Evolutionary conservation across 2,113 vertebrate genomes (phyloP).

Genomic region (Orientallactaga bullata): DNA sequence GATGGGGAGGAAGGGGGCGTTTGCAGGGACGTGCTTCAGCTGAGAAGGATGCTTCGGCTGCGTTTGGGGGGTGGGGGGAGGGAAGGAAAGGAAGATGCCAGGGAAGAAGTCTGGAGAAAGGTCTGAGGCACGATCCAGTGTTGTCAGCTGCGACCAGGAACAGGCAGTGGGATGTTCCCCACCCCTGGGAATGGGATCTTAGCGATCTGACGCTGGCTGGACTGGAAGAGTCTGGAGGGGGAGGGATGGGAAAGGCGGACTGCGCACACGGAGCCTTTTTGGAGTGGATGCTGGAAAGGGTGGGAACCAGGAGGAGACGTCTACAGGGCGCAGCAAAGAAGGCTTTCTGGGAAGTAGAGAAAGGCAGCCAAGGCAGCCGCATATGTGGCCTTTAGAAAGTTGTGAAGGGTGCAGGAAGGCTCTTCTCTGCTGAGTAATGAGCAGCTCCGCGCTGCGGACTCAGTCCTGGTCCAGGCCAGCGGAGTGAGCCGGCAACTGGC

Average conservation of each 20-base stretch:
- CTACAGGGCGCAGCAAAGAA: background rate
- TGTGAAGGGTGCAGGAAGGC: conserved; percentile 49
- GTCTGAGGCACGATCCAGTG: background rate
- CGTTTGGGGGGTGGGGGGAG: background rate
- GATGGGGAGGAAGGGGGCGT: background rate
- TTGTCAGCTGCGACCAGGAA: background rate
- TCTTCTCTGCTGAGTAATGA: conserved; percentile 77
- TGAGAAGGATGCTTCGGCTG: conserved; percentile 22
- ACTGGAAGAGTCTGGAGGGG: background rate
- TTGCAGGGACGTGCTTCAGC: conserved; percentile 29
- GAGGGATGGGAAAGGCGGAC: background rate
- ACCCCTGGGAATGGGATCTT: conserved; percentile 8
- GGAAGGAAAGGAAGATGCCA: background rate
- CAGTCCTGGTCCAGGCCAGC: background rate
- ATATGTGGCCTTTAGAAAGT: conserved; percentile 73
- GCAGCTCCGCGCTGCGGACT: background rate
- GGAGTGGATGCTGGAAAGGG: conserved; percentile 41
- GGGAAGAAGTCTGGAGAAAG: conserved; percentile 24
- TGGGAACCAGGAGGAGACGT: background rate
- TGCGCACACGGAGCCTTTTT: background rate
- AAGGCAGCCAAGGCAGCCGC: background rate
- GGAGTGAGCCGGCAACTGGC: background rate
- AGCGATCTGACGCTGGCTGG: conserved; percentile 14
- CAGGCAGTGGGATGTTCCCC: background rate
- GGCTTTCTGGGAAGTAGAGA: background rate